Conservation (phyloP, 1,140 invertebrate species). For the Leptonema lineaticorne region DNA sequence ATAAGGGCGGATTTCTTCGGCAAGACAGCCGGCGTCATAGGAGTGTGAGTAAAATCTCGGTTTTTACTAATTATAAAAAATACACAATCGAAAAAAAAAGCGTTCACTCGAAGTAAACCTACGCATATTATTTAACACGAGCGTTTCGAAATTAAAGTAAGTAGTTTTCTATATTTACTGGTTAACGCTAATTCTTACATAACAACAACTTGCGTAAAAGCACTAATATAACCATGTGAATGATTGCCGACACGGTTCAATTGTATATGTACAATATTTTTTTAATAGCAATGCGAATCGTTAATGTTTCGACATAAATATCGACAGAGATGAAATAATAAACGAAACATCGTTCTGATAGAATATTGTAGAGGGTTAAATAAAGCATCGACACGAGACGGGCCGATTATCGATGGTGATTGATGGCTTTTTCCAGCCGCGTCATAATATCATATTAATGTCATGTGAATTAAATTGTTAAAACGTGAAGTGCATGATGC, state of each 20-base stretch:
- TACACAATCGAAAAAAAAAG: not conserved
- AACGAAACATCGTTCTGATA: not conserved
- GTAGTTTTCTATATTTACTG: not conserved
- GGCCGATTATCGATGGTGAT: conserved; percentile 32
- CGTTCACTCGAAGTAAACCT: too few relatives aligned
- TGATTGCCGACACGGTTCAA: not conserved
- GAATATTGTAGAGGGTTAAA: conserved; percentile 4
- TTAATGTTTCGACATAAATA: too few relatives aligned
- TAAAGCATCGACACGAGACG: conserved; percentile 20
- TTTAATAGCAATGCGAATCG: too few relatives aligned
- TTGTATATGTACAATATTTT: not conserved
- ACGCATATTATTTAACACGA: conserved; percentile 2
- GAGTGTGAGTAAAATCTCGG: conserved; percentile 64
- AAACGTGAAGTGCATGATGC: conserved; percentile 5
- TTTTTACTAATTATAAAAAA: too few relatives aligned
- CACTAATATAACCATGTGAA: too few relatives aligned
- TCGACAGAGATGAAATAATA: conserved; percentile 16
- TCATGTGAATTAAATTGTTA: conserved; percentile 25
- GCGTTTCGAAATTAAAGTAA: not conserved
- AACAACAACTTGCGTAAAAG: not conserved
- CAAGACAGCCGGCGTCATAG: conserved; percentile 72
- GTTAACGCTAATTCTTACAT: conserved; percentile 6
- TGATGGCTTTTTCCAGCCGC: conserved; percentile 23
- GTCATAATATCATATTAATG: not conserved
- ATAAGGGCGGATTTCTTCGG: conserved; percentile 73